Conservation (phyloP, 2,888 invertebrate species). For the Eupithecia inturbata region DNA sequence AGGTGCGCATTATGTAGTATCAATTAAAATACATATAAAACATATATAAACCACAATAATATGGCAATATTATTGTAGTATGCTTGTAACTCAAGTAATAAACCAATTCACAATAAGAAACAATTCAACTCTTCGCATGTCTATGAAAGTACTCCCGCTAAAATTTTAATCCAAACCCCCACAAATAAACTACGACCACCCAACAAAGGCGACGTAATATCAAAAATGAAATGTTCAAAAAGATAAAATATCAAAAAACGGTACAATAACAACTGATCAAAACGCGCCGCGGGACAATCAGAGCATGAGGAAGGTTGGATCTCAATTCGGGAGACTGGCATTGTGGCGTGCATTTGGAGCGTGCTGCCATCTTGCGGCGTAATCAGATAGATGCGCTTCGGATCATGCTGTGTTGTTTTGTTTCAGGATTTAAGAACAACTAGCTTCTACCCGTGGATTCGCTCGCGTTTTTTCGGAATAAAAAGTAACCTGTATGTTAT, state of each 20-base stretch:
- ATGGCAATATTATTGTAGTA: background rate
- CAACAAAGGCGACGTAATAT: slow-evolving; percentile 33
- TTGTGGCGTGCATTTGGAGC: slow-evolving; percentile 34
- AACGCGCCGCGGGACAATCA: slow-evolving; percentile 40
- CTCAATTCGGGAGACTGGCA: slow-evolving; percentile 32
- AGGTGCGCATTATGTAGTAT: no score
- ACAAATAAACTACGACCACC: slow-evolving; percentile 25
- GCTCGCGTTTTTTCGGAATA: no score
- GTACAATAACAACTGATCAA: slow-evolving; percentile 41
- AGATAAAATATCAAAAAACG: slow-evolving; percentile 38
- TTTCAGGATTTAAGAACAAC: background rate
- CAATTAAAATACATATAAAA: no score
- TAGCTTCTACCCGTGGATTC: no score
- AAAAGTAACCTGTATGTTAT: no score
- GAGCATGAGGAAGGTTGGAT: slow-evolving; percentile 41
- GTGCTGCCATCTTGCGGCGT: slow-evolving; percentile 29
- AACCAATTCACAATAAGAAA: background rate
- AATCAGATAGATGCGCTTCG: slow-evolving; percentile 29
- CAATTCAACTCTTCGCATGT: background rate
- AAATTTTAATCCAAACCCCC: slow-evolving; percentile 24
- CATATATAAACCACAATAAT: no score
- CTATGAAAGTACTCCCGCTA: background rate
- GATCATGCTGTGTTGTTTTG: slow-evolving; percentile 1
- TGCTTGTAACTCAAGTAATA: background rate
- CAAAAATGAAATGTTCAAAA: slow-evolving; percentile 35